These are phyloP conservation scores for Dione vanillae DNA, from an alignment of 2,888 invertebrate genomes.

Conservation along the genomic window DNA sequence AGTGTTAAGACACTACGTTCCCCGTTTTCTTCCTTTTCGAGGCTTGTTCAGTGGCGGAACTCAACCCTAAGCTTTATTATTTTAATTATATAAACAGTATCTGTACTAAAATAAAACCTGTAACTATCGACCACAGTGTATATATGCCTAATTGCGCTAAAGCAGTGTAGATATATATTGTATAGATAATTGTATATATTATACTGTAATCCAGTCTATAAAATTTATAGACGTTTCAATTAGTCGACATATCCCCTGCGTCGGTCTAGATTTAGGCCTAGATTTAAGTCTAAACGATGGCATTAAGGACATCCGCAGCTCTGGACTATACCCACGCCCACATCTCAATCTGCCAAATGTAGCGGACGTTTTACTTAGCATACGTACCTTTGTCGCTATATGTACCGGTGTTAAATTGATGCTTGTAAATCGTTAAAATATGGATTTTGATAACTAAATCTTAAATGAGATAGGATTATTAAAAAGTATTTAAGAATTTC, in stretches of 20 bases:
- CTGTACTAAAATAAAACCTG: too few relatives aligned
- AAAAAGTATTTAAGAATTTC: too few relatives aligned
- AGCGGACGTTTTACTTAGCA: conserved; percentile 37
- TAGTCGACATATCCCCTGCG: conserved; percentile 15
- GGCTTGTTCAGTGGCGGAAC: too few relatives aligned
- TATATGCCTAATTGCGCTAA: too few relatives aligned
- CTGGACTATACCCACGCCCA: conserved; percentile 56
- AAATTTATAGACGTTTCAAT: conserved; percentile 11
- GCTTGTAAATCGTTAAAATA: neutral
- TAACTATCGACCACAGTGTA: neutral
- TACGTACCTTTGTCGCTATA: conserved; percentile 19
- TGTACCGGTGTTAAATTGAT: neutral
- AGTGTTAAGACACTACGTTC: too few relatives aligned
- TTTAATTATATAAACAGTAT: too few relatives aligned
- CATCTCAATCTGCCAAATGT: conserved; percentile 54
- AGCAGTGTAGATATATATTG: too few relatives aligned
- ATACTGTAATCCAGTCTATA: conserved; percentile 4
- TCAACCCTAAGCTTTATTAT: too few relatives aligned
- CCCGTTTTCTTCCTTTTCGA: too few relatives aligned
- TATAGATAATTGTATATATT: too few relatives aligned
- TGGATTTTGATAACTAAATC: too few relatives aligned
- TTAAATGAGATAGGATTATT: too few relatives aligned
- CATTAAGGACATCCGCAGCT: conserved; percentile 38
- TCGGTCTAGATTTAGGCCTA: conserved; percentile 24
- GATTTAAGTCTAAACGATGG: conserved; percentile 18